Conservation (phyloP, 2,888 invertebrate genomes). For the Notodromas monacha region DNA sequence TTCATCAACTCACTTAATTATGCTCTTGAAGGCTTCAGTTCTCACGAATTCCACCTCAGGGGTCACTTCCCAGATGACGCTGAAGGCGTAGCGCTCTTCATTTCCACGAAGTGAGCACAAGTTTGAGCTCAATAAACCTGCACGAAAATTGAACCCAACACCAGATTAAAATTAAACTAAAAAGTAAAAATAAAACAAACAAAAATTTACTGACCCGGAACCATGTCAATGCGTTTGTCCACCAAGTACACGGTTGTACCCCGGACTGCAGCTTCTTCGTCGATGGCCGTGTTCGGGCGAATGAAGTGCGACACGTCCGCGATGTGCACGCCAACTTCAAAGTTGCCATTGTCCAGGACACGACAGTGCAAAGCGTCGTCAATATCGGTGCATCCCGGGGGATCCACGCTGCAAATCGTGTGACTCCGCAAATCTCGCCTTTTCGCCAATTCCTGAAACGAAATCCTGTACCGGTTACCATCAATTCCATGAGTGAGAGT, state of each 20-base stretch:
- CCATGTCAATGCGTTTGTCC: slow-evolving; percentile 68
- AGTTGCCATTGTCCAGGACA: slow-evolving; percentile 31
- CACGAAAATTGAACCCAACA: no score
- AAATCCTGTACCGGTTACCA: no score
- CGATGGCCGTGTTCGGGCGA: slow-evolving; percentile 59
- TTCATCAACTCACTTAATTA: slow-evolving; percentile 28
- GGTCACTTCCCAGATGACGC: slow-evolving; percentile 76
- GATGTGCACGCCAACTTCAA: slow-evolving; percentile 81
- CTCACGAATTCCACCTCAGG: slow-evolving; percentile 42
- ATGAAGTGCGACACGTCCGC: slow-evolving; percentile 96
- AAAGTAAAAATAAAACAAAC: slow-evolving; percentile 5
- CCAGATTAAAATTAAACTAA: slow-evolving; percentile 10
- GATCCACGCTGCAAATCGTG: slow-evolving; percentile 78
- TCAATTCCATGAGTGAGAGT: no score
- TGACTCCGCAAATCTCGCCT: slow-evolving; percentile 53
- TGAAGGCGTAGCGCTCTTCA: slow-evolving; percentile 74
- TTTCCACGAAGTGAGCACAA: slow-evolving; percentile 68
- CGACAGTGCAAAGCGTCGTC: slow-evolving; percentile 87
- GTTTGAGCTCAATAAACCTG: slow-evolving; percentile 66
- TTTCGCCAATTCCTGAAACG: slow-evolving; percentile 30
- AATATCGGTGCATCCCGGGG: slow-evolving; percentile 93
- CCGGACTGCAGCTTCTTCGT: slow-evolving; percentile 63
- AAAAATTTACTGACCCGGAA: slow-evolving; percentile 20
- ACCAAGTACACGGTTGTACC: slow-evolving; percentile 89
- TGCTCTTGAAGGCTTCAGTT: slow-evolving; percentile 59